Base-by-base conservation (phyloP, 2,888 invertebrate species). In the Ceramica pisi region DNA sequence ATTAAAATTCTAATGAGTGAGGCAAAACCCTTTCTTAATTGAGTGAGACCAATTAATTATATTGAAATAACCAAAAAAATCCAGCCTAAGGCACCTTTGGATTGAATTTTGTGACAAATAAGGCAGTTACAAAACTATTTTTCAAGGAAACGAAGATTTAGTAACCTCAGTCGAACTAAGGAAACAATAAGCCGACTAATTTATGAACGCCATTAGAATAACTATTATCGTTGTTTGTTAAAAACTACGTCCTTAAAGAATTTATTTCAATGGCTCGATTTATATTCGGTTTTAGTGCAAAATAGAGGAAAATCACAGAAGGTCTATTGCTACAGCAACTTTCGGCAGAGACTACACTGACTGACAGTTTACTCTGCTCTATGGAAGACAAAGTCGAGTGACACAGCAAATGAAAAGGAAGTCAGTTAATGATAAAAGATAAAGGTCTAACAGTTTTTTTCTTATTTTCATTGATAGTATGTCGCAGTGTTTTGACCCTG, bases 181-280 rank as follows among this genome's bases (percentile, higher is more conserved):
- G 66, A 60, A 53, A 66, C 57, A 82, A 71, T 62, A 59, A 60
- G 50, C 61, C 63, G 51, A 67, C 16, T 65, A 12, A 83, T 81
- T 83, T 80, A 79, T 73, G 35, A 48, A n/a, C 38, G 9, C 19
- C 69, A 67, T 74, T 68, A 63, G 6, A 63, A 56, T 63, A 72
- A 72, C 55, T 65, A 53, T 67, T 55, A 71, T 80, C 78, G 67
- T 76, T 71, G 67, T 80, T 73, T 73, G 64, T 82, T 82, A 55
- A 71, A 64, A 57, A 62, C 26, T 53, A 63, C 48, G 35, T 56
- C 65, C 67, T 72, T 69, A 38, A 56, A 66, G 59, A 50, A 68
- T 55, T 14, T 68, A 51, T 75, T 64, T 60, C 31, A 80, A 82
- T 70, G 71, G 51, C 71, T 26, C 66, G 35, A 73, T 80, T 80